Evolutionary conservation across 2,888 invertebrate species (phyloP), one percentile per base, ranked within the genome.

Genomic region (Glaucopsyche alexis): DNA sequence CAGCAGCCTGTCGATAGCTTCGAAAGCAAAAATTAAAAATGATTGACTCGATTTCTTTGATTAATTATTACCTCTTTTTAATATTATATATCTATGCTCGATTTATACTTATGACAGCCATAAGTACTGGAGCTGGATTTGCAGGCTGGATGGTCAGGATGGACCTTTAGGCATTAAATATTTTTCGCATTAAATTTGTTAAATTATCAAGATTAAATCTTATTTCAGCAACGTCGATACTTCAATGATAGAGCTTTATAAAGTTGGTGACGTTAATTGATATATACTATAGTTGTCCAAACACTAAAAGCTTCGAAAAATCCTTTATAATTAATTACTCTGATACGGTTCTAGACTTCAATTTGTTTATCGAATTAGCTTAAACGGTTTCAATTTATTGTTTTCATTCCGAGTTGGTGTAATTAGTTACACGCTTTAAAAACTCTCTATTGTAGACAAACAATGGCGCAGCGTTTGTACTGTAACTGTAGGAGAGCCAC

Each of bases 281-380:
- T 14, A 29, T 9, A 14, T 16, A 47, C 19, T 69, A 29, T 49
- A 47, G 47, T 29, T 47, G 47, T 69, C 49, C 13, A 19, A 66
- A 69, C 11, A 19, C 49, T 49, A 69, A 47, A 45, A 49, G 19
- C 47, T 49, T 45, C 29, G 47, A 69, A 47, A 69, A 49, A 49
- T 47, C 67, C 47, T 47, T 69, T 69, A 69, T 69, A 49, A 29
- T 29, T 29, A 69, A 69, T 49, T 69, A 19, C 7, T 29, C 69
- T 14, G 29, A 14, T 3, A 19, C 67, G 19, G 19, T 19, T 49
- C 14, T 14, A 47, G 69, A 47, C 69, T 49, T 49, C 29, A 38
- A 69, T 69, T 67, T 69, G 69, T 49, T 69, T 69, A 29, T 14
- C 14, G 42, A 49, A 69, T 69, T 69, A 49, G 19, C 67, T 45